A percentile compares a stretch with the other conserved stretches of the same genome.
phyloP scores from a whole-genome alignment of 2,113 vertebrate genomes.

The Proterorhinus semilunaris region DNA sequence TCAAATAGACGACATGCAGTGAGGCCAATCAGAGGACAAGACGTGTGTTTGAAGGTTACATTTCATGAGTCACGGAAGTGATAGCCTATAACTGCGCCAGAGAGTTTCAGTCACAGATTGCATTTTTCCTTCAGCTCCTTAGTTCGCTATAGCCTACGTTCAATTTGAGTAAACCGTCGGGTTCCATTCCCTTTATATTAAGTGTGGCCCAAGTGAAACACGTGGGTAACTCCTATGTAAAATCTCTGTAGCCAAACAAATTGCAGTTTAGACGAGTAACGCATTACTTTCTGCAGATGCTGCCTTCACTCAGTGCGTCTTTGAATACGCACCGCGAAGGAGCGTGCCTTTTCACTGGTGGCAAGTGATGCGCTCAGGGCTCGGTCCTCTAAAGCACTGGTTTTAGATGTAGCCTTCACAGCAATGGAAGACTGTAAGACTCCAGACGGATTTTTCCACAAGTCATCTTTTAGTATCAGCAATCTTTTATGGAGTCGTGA shows the following conservation, averaged over 20 bases:
- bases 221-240: too few relatives aligned
- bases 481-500: conserved; percentile 73
- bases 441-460: conserved; percentile 58
- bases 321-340: conserved; percentile 29
- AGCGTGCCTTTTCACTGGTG: conserved; percentile 18
- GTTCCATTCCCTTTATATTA: not conserved
- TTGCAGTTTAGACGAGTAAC: not conserved
- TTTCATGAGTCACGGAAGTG: conserved; percentile 67
- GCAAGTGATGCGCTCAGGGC: conserved; percentile 22
- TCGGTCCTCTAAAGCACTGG: not conserved
- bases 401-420: not conserved
- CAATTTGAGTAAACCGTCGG: not conserved
- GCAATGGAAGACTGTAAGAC: conserved; percentile 64
- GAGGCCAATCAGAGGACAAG: conserved; percentile 48
- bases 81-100: conserved; percentile 52
- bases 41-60: conserved; percentile 51
- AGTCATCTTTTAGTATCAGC: conserved; percentile 79
- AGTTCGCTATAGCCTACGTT: not conserved
- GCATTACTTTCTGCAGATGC: conserved; percentile 9
- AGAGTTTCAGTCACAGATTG: conserved; percentile 72
- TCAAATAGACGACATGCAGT: not conserved
- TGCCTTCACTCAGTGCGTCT: conserved; percentile 38
- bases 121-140: conserved; percentile 17
- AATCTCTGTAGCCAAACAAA: not conserved
- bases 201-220: not conserved